Evolutionary conservation across 2,797 vertebrate genomes (phyloP).

Genomic region (Pteropus rufus): DNA sequence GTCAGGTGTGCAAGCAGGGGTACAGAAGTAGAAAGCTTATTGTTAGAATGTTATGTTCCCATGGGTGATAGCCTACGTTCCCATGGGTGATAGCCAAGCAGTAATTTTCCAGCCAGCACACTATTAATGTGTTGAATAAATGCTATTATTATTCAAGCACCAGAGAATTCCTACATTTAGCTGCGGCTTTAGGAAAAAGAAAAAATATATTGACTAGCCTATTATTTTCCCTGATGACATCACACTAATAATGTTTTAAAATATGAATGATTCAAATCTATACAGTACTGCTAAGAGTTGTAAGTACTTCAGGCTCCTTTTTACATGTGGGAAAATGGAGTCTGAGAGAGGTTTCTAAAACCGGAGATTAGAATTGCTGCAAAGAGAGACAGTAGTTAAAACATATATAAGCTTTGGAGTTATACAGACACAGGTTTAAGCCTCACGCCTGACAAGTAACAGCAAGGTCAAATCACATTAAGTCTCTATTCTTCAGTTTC

Average conservation of each 20-base stretch:
- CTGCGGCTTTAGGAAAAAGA: background rate
- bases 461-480: background rate
- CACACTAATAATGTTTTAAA: background rate
- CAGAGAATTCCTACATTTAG: background rate
- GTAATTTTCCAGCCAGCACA: too few species aligned
- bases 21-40: too few species aligned
- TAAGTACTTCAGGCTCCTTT: background rate
- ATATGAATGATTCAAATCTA: background rate
- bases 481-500: background rate
- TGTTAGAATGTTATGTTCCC: too few species aligned
- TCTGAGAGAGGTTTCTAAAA: background rate
- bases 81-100: too few species aligned
- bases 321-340: background rate
- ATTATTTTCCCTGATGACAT: background rate
- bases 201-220: background rate
- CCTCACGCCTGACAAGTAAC: background rate
- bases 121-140: background rate
- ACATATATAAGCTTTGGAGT: background rate
- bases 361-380: background rate
- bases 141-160: background rate
- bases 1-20: too few species aligned
- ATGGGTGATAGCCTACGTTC: too few species aligned
- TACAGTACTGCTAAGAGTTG: background rate
- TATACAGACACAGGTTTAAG: background rate
- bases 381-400: background rate